Percentiles rank a stretch among this genome's conserved stretches.
Evolutionary conservation across 2,113 vertebrate species (phyloP).

Genomic region (Sander vitreus): DNA sequence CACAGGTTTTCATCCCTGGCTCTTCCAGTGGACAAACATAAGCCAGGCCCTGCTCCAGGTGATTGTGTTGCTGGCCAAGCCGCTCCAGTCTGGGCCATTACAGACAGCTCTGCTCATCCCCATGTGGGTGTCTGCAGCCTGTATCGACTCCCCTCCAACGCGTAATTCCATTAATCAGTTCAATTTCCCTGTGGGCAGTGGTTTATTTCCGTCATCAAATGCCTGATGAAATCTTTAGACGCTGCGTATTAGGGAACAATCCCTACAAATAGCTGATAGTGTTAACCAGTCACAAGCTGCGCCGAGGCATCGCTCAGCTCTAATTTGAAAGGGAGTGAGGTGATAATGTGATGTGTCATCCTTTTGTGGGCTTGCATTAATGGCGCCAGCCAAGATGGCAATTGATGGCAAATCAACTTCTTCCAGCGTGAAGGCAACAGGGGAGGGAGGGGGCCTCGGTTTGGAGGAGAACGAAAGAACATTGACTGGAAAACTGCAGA

Average conservation of each 20-base stretch:
- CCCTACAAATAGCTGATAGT: conserved; percentile 87
- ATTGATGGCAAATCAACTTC: conserved; percentile 91
- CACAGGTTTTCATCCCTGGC: conserved; percentile 65
- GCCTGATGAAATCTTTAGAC: conserved; percentile 92
- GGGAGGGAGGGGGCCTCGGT: conserved; percentile 37
- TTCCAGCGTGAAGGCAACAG: conserved; percentile 83
- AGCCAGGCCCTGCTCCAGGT: conserved; percentile 55
- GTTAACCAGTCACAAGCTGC: conserved; percentile 92
- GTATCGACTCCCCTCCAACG: conserved; percentile 82
- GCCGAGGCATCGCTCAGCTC: conserved; percentile 87
- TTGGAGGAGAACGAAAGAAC: conserved; percentile 83
- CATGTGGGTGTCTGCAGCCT: conserved; percentile 74
- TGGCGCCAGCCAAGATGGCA: conserved; percentile 88
- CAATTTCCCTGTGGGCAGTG: conserved; percentile 91
- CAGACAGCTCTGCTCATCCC: conserved; percentile 75
- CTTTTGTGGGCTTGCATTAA: conserved; percentile 97
- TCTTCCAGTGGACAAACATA: conserved; percentile 62
- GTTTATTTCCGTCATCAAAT: conserved; percentile 92
- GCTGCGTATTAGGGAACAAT: conserved; percentile 88
- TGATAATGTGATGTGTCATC: conserved; percentile 87
- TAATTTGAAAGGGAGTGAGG: conserved; percentile 95
- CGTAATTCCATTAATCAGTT: conserved; percentile 88
- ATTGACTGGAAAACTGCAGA: conserved; percentile 90
- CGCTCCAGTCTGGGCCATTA: conserved; percentile 65
- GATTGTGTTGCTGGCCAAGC: conserved; percentile 37